Conservation (phyloP, 2,888 invertebrate genomes). For the Pristionchus exspectatus region DNA sequence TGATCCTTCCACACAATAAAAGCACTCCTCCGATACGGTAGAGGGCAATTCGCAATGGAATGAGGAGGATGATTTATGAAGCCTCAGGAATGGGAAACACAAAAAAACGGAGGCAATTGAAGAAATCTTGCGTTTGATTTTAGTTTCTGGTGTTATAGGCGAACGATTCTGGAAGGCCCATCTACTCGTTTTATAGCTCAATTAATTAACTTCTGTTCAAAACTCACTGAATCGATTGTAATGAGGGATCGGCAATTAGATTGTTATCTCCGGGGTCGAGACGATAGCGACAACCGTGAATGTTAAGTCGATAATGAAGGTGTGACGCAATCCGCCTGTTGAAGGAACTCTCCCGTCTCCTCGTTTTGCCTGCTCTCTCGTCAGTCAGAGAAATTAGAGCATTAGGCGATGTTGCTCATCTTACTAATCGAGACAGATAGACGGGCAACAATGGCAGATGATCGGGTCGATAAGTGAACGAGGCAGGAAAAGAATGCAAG, state of each 20-base stretch:
- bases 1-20: neutral
- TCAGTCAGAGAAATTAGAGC: no score
- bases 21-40: neutral
- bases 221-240: neutral
- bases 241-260: neutral
- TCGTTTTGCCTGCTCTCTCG: no score
- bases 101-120: neutral
- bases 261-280: neutral
- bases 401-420: neutral
- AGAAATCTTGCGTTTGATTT: neutral
- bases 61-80: constrained; percentile 30
- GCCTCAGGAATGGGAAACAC: neutral
- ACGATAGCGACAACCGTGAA: constrained; percentile 39
- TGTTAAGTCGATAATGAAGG: constrained; percentile 37
- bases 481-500: neutral
- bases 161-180: no score
- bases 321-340: constrained; percentile 17
- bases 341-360: no score
- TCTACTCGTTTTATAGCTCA: no score
- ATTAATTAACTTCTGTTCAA: neutral
- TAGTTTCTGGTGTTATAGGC: neutral
- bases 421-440: constrained; percentile 30
- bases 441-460: neutral
- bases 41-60: neutral
- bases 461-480: neutral